Evolutionary conservation across 2,113 vertebrate species (phyloP), one percentile per base, ranked within the genome.

Genomic region (Rhombomys opimus): DNA sequence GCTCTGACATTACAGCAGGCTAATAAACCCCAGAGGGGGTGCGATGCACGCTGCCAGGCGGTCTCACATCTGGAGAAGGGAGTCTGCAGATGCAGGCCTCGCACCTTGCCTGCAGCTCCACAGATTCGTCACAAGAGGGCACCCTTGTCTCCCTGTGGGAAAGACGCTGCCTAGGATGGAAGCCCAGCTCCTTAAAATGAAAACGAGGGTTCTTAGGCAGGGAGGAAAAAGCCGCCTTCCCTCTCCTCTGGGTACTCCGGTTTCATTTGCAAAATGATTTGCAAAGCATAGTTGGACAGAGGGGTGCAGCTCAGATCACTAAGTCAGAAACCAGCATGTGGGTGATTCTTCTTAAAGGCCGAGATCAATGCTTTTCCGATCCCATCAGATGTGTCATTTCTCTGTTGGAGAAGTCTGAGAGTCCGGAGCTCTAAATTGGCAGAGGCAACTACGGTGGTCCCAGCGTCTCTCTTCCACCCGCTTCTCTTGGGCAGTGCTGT

Each of bases 21-120:
- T 94, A 75, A 92, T 95, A 87, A 95, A 94, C 91, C 96, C 96
- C 94, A 32, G 77, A 88, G 82, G 73, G 92, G 92, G 80, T 41
- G 25, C 5, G 30, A 9, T 17, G 38, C 17, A 38, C 8, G 22
- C 87, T 50, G 38, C 46, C 81, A 25, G 35, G 54, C 46, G 27
- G 32, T 50, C n/a, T 11, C 95, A 54, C 94, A 41, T 86, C 81
- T 89, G 96, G 77, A n/a, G 46, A 18, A 52, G 17, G 18, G 35
- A 23, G 65, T 70, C 15, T 22, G 63, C 92, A 25, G 81, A 52
- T n/a, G 57, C 27, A 1, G 6, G 32, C 41, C 6, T 15, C 3
- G 1, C 0, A 54, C 11, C 4, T 59, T 3, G 23, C 89, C 84
- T 88, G 96, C 92, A 96, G 73, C 11, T 93, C 30, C n/a, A 0